These are phyloP conservation scores for Passer domesticus DNA, from an alignment of 2,113 vertebrate genomes.

Conservation along the genomic window DNA sequence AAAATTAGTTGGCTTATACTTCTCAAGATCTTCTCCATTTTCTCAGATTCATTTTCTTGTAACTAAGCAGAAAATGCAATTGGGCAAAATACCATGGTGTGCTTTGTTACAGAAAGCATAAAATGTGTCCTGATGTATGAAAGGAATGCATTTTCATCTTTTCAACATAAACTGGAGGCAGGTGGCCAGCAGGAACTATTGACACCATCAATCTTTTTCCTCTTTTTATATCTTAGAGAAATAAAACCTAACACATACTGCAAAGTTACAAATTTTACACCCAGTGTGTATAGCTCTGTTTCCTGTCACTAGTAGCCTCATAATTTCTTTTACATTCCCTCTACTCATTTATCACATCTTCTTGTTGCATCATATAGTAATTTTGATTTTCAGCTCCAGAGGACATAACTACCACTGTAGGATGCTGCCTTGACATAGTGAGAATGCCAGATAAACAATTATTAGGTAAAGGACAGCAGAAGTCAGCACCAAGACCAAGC, in stretches of 20 bases:
- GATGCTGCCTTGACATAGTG: not conserved
- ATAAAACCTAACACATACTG: not conserved
- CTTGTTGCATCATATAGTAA: not conserved
- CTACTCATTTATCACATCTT: not conserved
- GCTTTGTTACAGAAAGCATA: not conserved
- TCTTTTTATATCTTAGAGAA: not conserved
- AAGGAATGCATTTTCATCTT: not conserved
- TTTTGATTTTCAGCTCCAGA: constrained; percentile 20
- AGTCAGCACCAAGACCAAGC: not conserved
- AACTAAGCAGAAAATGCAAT: not conserved
- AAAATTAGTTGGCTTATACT: not conserved
- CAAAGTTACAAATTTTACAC: not conserved
- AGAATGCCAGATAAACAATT: not conserved
- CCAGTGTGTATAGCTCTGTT: not conserved
- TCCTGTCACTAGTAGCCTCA: not conserved
- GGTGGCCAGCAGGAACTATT: not conserved
- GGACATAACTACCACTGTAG: not conserved
- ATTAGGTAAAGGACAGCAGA: not conserved
- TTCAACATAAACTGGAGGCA: not conserved
- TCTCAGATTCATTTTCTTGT: not conserved
- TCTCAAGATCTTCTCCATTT: not conserved
- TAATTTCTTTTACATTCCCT: not conserved
- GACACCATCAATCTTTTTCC: not conserved
- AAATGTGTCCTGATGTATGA: not conserved
- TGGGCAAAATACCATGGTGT: not conserved